Conservation (phyloP, 2,888 invertebrate genomes). For the Hemaris fuciformis region DNA sequence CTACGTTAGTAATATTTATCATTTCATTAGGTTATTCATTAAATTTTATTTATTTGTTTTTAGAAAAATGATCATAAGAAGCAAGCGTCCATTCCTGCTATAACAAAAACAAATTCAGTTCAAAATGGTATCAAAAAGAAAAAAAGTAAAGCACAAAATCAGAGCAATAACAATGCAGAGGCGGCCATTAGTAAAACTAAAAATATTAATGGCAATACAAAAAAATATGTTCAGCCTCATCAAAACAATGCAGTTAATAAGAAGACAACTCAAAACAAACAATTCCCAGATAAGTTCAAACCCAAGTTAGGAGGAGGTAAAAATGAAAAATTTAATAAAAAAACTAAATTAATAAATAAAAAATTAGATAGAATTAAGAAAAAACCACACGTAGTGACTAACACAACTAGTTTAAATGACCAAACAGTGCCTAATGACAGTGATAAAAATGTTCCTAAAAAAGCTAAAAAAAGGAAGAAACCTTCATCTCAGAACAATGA, state of each 20-base stretch:
- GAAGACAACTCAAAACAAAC: neutral
- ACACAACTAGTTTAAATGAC: neutral
- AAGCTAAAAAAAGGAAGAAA: slow-evolving; percentile 24
- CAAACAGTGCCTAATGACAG: neutral
- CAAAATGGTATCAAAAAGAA: neutral
- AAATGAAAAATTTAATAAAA: neutral
- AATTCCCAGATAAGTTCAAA: neutral
- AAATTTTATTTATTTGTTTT: neutral
- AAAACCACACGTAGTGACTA: neutral
- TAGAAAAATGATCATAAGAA: neutral
- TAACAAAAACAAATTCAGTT: neutral
- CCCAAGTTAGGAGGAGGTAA: neutral
- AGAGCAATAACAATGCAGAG: neutral
- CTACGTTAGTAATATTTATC: no score
- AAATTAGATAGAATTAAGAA: neutral
- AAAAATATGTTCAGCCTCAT: neutral
- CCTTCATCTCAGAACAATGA: slow-evolving; percentile 22
- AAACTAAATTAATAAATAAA: neutral
- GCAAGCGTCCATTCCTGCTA: neutral
- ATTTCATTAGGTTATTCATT: no score
- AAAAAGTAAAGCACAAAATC: neutral
- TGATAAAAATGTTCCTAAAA: slow-evolving; percentile 16
- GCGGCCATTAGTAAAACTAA: neutral
- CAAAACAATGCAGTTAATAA: neutral
- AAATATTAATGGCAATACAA: neutral